Conservation (phyloP, 2,888 invertebrate species). For the Apomyelois bistriatella region DNA sequence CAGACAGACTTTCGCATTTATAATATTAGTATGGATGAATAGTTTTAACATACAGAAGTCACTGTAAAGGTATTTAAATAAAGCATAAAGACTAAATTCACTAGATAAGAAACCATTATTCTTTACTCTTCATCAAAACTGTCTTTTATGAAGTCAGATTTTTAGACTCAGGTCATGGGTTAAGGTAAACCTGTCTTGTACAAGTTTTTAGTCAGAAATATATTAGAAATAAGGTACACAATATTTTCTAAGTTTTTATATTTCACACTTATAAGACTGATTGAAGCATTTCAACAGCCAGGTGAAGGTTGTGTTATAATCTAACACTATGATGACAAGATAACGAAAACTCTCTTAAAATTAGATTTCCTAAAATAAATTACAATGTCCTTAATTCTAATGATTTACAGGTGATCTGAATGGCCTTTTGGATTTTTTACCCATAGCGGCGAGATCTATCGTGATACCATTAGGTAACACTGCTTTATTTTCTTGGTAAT, state of each 20-base stretch:
- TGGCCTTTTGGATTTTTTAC: constrained; percentile 86
- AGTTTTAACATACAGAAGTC: no score
- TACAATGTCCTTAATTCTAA: constrained; percentile 57
- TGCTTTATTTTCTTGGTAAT: constrained; percentile 87
- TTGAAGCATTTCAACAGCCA: not conserved
- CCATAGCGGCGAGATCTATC: constrained; percentile 84
- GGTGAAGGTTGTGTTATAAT: constrained; percentile 34
- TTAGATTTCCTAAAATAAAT: constrained; percentile 69
- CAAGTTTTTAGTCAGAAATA: not conserved
- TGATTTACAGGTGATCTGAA: constrained; percentile 75
- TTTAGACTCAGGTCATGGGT: no score
- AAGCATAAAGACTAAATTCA: no score
- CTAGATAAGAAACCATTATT: no score
- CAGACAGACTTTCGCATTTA: no score
- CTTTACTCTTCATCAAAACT: no score
- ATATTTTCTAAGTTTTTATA: not conserved
- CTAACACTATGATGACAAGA: constrained; percentile 55
- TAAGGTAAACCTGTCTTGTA: no score
- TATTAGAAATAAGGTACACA: constrained; percentile 15
- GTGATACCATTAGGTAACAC: constrained; percentile 86
- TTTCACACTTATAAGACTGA: not conserved
- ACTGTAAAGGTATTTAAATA: no score
- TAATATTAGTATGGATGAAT: no score
- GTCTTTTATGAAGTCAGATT: no score
- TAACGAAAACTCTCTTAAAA: constrained; percentile 55